These are phyloP conservation scores for Scopus umbretta DNA, from an alignment of 2,113 vertebrate species.

Conservation along the genomic window DNA sequence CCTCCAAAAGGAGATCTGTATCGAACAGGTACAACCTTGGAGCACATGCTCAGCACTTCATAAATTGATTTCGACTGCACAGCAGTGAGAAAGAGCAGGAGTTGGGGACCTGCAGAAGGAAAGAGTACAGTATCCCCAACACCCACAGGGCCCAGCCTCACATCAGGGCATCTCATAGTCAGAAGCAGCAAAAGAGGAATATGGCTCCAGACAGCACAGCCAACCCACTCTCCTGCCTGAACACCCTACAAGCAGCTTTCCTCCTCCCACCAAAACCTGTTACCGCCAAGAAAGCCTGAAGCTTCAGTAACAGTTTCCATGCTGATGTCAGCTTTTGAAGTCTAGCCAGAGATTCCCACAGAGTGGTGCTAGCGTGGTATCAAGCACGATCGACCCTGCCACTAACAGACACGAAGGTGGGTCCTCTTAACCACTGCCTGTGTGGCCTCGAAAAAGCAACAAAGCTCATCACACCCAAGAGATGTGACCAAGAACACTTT, in stretches of 20 bases:
- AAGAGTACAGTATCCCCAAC: not conserved
- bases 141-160: not conserved
- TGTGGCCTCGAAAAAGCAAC: not conserved
- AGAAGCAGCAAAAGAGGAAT: not conserved
- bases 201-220: accelerated
- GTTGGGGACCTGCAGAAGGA: not conserved
- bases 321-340: not conserved
- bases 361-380: accelerated
- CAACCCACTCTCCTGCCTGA: not conserved
- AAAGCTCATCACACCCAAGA: not conserved
- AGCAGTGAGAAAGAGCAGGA: not conserved
- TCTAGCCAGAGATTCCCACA: accelerated
- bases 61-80: not conserved
- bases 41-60: not conserved
- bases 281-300: not conserved
- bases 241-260: not conserved
- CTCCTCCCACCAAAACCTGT: not conserved
- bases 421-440: too few relatives aligned
- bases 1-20: not conserved
- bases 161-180: accelerated
- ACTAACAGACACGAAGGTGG: not conserved
- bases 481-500: not conserved
- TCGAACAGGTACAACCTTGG: not conserved
- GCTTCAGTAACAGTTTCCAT: not conserved
- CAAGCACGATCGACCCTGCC: accelerated